Conservation (phyloP, 2,888 invertebrate species). For the Caenorhabditis sp. region DNA sequence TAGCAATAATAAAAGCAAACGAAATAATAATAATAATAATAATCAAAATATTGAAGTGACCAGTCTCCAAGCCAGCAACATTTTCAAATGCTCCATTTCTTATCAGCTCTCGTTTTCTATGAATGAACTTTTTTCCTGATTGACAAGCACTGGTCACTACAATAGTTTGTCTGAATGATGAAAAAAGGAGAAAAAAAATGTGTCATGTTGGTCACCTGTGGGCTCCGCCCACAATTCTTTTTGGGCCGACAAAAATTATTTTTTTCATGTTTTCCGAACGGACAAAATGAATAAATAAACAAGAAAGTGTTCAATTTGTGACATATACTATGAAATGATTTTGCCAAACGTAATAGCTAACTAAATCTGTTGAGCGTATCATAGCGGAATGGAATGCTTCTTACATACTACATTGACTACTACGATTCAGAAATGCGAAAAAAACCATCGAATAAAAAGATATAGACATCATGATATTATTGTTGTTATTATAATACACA, state of each 20-base stretch:
- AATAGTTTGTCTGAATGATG: neutral
- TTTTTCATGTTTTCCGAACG: no score
- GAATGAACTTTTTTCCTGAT: neutral
- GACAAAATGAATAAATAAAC: no score
- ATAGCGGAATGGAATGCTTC: neutral
- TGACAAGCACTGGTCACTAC: no score
- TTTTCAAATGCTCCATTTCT: neutral
- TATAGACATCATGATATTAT: neutral
- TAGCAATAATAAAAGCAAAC: no score
- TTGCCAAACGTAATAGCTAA: no score
- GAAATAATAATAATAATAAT: no score
- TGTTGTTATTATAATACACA: neutral
- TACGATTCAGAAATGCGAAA: neutral
- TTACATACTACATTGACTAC: neutral
- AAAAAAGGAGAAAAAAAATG: neutral
- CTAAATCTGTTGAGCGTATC: no score
- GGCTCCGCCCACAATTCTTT: neutral
- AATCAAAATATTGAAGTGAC: no score
- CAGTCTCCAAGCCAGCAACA: neutral
- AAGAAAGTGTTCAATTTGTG: no score
- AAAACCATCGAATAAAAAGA: slow-evolving; percentile 1
- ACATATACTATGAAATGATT: no score
- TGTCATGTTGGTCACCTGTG: slow-evolving; percentile 1
- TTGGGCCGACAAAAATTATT: neutral
- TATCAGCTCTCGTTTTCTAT: neutral